These are phyloP conservation scores for Coregonus suidteri DNA, from an alignment of 2,797 vertebrate species.

Conservation along the genomic window DNA sequence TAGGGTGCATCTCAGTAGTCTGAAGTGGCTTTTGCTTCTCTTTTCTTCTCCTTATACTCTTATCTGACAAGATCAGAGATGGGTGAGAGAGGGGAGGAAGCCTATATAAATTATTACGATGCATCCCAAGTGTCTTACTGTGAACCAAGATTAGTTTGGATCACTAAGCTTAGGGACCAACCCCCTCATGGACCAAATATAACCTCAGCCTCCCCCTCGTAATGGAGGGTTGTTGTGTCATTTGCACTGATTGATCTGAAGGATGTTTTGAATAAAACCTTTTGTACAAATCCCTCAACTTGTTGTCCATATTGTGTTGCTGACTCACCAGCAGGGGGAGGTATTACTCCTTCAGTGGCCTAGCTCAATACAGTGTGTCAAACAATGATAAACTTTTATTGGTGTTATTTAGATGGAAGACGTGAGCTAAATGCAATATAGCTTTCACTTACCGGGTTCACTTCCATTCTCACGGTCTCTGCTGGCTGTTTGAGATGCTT, in stretches of 20 bases:
- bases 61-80: slow-evolving; percentile 11
- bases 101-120: not conserved
- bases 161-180: not conserved
- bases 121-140: too few relatives aligned
- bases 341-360: not conserved
- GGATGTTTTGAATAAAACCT: slow-evolving; percentile 15
- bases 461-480: too few relatives aligned
- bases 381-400: too few relatives aligned
- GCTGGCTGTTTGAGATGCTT: too few relatives aligned
- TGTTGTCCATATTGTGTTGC: not conserved
- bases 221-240: slow-evolving; percentile 21
- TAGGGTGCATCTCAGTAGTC: too few relatives aligned
- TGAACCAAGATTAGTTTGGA: not conserved
- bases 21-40: not conserved
- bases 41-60: slow-evolving; percentile 28
- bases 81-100: not conserved
- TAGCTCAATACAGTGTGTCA: too few relatives aligned
- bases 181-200: slow-evolving; percentile 3
- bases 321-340: not conserved
- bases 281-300: not conserved
- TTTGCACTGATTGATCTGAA: slow-evolving; percentile 18
- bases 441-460: too few relatives aligned
- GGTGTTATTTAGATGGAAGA: too few relatives aligned
- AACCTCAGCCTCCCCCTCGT: not conserved
- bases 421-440: too few relatives aligned